Evolutionary conservation across 1,140 invertebrate species (phyloP), one percentile per base, ranked within the genome.

Genomic region (Ditylenchus dipsaci): DNA sequence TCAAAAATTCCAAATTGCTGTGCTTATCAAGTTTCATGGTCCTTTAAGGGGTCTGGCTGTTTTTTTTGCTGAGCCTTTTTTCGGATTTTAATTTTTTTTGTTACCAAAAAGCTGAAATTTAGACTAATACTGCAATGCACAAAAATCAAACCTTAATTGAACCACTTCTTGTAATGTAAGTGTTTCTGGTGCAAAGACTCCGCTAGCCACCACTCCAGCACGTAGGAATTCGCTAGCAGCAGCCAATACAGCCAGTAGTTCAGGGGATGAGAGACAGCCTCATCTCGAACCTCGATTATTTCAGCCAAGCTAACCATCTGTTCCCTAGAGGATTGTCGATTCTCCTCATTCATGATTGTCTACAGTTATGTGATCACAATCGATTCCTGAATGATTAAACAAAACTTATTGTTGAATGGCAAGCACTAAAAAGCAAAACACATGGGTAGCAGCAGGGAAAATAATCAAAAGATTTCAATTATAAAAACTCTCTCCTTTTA

Each of bases 81-180:
- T n/a, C n/a, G n/a, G n/a, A n/a, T n/a, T n/a, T n/a, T n/a, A n/a
- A n/a, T n/a, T n/a, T n/a, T n/a, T n/a, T n/a, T n/a, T n/a, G n/a
- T n/a, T n/a, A n/a, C n/a, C n/a, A n/a, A n/a, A n/a, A n/a, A n/a
- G n/a, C n/a, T n/a, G 33, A 38, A 38, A 3, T 38, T 38, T 27
- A 66, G 43, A 38, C 49, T 23, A 30, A 23, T 8, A 57, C 23
- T 21, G 27, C 29, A 3, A 19, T 8, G 1, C 23, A 49, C 15
- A 68, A 53, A 26, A 27, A 67, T 60, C 27, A 38, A 17, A 77
- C 74, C 43, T 77, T 63, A 38, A 77, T 65, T 56, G 53, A 42
- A 13, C 74, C 74, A 67, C 77, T 26, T 17, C 27, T 38, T 27
- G 74, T 74, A 58, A 76, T 53, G 68, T 67, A 78, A 76, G 33